Conservation (phyloP, 2,113 vertebrate species). For the Bujurquina vittata region DNA sequence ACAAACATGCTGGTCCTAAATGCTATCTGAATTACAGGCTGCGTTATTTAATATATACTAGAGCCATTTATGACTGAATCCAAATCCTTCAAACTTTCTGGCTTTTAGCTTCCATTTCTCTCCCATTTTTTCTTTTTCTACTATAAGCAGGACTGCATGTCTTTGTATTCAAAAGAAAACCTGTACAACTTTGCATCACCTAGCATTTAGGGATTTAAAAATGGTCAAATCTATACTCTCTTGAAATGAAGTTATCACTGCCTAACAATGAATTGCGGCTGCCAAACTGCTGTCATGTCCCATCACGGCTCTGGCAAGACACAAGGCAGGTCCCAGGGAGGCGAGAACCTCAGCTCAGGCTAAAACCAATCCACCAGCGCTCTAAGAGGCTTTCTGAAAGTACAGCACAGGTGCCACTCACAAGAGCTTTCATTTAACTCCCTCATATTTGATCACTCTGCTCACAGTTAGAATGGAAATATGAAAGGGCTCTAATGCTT, state of each 20-base stretch:
- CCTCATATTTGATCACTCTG: conserved; percentile 64
- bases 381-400: conserved; percentile 79
- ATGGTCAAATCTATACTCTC: conserved; percentile 38
- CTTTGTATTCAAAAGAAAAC: conserved; percentile 9
- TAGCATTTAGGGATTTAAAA: conserved; percentile 49
- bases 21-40: conserved; percentile 34
- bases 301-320: conserved; percentile 75
- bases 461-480: conserved; percentile 37
- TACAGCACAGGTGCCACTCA: conserved; percentile 71
- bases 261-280: conserved; percentile 65
- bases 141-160: neutral
- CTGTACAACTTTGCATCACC: conserved; percentile 15
- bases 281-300: conserved; percentile 77
- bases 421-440: conserved; percentile 59
- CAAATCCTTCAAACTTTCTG: conserved; percentile 25
- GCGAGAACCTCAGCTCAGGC: conserved; percentile 72
- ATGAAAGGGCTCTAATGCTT: conserved; percentile 35
- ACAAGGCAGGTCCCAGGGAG: conserved; percentile 69
- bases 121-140: neutral
- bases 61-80: conserved; percentile 33
- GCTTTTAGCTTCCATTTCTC: neutral
- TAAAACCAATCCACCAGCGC: conserved; percentile 74
- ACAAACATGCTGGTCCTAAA: conserved; percentile 43
- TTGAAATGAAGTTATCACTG: conserved; percentile 69
- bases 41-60: conserved; percentile 17